phyloP scores from a whole-genome alignment of 2,113 vertebrate genomes.

The Sceloporus undulatus region DNA sequence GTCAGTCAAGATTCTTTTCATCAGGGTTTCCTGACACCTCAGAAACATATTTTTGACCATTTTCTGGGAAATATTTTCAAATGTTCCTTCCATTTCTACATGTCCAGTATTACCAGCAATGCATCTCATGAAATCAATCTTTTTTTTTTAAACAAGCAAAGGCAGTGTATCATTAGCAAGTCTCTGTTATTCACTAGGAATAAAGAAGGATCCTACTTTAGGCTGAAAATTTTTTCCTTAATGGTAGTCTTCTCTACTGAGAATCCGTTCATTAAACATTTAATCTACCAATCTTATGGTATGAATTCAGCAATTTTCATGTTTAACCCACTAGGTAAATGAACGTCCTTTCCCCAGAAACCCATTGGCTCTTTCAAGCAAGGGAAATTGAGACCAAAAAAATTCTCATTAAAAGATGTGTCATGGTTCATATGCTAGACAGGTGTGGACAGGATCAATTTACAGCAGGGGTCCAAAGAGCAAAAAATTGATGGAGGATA shows the following conservation, averaged over 20 bases:
- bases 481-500: slow-evolving; percentile 38
- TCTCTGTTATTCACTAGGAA: neutral
- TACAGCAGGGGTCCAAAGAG: slow-evolving; percentile 34
- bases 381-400: slow-evolving; percentile 3
- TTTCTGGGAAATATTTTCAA: too few species aligned
- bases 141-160: neutral
- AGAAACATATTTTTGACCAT: too few species aligned
- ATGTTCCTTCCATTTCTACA: neutral
- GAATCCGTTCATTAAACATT: slow-evolving; percentile 1
- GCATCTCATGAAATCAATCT: neutral
- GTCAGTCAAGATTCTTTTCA: too few species aligned
- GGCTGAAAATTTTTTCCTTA: neutral
- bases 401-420: slow-evolving; percentile 41
- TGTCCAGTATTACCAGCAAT: neutral
- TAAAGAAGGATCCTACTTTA: neutral
- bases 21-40: too few species aligned
- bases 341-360: neutral
- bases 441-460: slow-evolving; percentile 43
- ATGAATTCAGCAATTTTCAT: neutral
- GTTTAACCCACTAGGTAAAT: neutral
- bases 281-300: neutral
- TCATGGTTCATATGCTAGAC: slow-evolving; percentile 36
- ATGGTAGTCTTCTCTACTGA: neutral
- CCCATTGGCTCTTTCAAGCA: slow-evolving; percentile 2
- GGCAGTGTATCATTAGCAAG: neutral